phyloP scores from a whole-genome alignment of 2,797 vertebrate genomes.

The Sebastes kiyomatsui region DNA sequence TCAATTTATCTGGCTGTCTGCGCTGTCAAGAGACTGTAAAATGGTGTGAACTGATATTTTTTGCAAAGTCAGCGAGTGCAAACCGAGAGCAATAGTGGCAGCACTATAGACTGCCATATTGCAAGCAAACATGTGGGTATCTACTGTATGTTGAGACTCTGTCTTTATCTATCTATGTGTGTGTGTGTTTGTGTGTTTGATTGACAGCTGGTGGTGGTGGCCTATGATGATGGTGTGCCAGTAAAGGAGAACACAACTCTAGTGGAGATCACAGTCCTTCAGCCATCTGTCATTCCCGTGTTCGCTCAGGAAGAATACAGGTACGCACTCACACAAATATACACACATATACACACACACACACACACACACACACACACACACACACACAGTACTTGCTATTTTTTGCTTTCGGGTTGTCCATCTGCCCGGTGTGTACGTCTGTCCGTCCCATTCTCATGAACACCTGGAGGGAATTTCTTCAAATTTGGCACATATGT shows the following conservation, averaged over 20 bases:
- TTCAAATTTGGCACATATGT: neutral
- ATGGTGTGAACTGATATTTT: neutral
- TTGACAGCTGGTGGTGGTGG: slow-evolving; percentile 90
- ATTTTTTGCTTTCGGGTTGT: neutral
- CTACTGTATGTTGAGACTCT: neutral
- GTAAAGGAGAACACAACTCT: slow-evolving; percentile 88
- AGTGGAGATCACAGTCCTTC: slow-evolving; percentile 92
- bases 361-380: slow-evolving; percentile 36
- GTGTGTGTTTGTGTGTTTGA: slow-evolving; percentile 21
- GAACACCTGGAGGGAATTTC: neutral
- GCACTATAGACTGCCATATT: neutral
- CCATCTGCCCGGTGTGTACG: no score
- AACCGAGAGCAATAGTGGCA: neutral
- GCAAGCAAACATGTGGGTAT: neutral
- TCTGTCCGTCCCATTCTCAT: neutral
- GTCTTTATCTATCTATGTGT: neutral
- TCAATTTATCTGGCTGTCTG: slow-evolving; percentile 1
- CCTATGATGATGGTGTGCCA: slow-evolving; percentile 93
- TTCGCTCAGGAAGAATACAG: slow-evolving; percentile 97
- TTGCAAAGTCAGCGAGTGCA: neutral
- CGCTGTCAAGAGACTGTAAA: neutral
- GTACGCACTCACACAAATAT: slow-evolving; percentile 71
- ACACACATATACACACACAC: slow-evolving; percentile 6
- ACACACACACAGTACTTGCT: slow-evolving; percentile 15
- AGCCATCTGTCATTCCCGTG: slow-evolving; percentile 95